Evolutionary conservation across 2,113 vertebrate species (phyloP).

Genomic region (Ptyas mucosa): DNA sequence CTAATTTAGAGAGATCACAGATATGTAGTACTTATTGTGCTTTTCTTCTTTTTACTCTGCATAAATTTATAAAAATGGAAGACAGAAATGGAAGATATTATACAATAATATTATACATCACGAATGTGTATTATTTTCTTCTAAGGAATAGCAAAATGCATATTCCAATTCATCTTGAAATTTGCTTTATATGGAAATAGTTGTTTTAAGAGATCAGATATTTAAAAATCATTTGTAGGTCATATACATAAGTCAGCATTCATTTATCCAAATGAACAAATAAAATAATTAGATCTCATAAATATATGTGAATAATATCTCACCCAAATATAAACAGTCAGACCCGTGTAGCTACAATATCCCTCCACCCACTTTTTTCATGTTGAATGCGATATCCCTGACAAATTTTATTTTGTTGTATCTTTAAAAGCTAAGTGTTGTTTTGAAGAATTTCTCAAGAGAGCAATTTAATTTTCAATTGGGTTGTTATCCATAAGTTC

Average conservation of each 20-base stretch:
- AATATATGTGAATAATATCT: background rate
- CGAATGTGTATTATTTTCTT: background rate
- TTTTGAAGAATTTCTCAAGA: background rate
- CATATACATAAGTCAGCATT: background rate
- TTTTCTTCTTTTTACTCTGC: conserved; percentile 22
- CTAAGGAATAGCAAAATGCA: background rate
- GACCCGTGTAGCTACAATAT: background rate
- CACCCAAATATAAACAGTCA: background rate
- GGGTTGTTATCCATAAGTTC: background rate
- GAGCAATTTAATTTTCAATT: background rate
- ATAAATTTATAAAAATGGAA: conserved; percentile 7
- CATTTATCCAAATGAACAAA: background rate
- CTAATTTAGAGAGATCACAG: conserved; percentile 47
- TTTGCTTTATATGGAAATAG: background rate
- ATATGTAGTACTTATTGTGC: conserved; percentile 41
- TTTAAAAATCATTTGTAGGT: background rate
- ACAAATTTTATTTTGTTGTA: background rate
- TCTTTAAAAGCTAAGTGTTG: background rate
- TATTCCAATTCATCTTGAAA: background rate
- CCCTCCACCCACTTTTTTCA: too few species aligned
- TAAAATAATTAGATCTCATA: background rate
- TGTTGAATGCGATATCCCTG: background rate
- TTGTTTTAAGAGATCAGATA: background rate
- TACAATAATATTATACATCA: conserved; percentile 1
- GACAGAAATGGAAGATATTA: conserved; percentile 9